phyloP scores from a whole-genome alignment of 1,140 invertebrate genomes.

The Heliconius congener region DNA sequence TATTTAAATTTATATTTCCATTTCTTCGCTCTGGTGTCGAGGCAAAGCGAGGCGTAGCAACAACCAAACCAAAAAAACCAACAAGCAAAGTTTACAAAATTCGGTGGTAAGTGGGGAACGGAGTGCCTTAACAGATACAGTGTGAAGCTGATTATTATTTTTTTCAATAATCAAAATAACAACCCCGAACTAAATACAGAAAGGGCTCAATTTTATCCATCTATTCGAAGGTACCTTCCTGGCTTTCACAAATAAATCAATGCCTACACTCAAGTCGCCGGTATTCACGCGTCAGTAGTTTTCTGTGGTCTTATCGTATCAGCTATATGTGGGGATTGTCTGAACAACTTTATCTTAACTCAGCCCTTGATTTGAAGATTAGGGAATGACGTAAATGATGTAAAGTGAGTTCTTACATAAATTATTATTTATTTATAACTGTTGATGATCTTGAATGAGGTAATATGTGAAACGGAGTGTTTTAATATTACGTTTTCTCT shows the following conservation, averaged over 20 bases:
- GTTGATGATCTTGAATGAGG: too few relatives aligned
- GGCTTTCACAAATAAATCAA: conserved; percentile 4
- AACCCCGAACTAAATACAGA: not conserved
- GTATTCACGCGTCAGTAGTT: not conserved
- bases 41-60: too few relatives aligned
- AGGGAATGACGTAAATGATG: conserved; percentile 20
- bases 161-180: not conserved
- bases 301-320: conserved; percentile 6
- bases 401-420: conserved; percentile 42
- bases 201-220: not conserved
- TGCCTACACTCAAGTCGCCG: not conserved
- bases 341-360: not conserved
- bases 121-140: too few relatives aligned
- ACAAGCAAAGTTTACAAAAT: too few relatives aligned
- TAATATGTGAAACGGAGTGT: too few relatives aligned
- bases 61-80: too few relatives aligned
- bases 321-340: not conserved
- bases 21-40: too few relatives aligned
- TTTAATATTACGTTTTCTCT: too few relatives aligned
- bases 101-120: too few relatives aligned
- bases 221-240: not conserved
- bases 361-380: not conserved
- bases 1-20: too few relatives aligned
- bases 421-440: conserved; percentile 44
- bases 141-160: too few relatives aligned